A percentile compares a stretch with the other conserved stretches of the same genome.
Conservation (phyloP, 35 echinoderm and acorn worm genomes). For the Ptychodera flava region DNA sequence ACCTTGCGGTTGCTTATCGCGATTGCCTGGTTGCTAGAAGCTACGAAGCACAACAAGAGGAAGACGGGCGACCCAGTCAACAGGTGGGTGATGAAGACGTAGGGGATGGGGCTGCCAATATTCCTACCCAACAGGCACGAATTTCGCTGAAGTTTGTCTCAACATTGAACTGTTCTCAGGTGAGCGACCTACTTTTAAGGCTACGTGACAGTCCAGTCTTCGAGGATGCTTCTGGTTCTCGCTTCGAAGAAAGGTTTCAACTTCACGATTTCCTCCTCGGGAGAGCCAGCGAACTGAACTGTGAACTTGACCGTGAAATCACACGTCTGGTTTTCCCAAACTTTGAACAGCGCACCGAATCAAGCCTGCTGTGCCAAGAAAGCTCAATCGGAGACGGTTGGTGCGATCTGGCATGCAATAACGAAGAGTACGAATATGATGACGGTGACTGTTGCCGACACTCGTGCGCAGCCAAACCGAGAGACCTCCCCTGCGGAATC, state of each 20-base stretch:
- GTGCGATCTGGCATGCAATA: conserved; percentile 24
- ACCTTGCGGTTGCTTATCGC: too few species aligned
- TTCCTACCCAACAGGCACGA: too few species aligned
- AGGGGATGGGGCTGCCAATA: too few species aligned
- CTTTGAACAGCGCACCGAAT: too few species aligned
- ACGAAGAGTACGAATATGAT: conserved; percentile 5
- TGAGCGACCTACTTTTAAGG: not conserved
- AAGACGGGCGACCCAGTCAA: too few species aligned
- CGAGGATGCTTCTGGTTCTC: not conserved
- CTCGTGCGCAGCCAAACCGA: conserved; percentile 13
- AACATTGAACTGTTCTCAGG: not conserved
- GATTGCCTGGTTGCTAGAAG: too few species aligned
- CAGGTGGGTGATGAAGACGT: too few species aligned
- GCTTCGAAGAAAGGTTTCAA: not conserved
- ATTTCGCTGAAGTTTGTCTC: not conserved
- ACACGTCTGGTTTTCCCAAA: too few species aligned
- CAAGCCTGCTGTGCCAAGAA: conserved; percentile 17
- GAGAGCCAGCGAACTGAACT: not conserved
- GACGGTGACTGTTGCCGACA: conserved; percentile 10
- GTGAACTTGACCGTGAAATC: too few species aligned
- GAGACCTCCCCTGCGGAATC: conserved; percentile 8
- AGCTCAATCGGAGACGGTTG: conserved; percentile 12
- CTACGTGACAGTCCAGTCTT: not conserved
- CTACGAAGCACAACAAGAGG: too few species aligned
- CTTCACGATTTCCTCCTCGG: not conserved